These are phyloP conservation scores for Agrilus planipennis DNA, from an alignment of 1,140 invertebrate species.

Conservation along the genomic window DNA sequence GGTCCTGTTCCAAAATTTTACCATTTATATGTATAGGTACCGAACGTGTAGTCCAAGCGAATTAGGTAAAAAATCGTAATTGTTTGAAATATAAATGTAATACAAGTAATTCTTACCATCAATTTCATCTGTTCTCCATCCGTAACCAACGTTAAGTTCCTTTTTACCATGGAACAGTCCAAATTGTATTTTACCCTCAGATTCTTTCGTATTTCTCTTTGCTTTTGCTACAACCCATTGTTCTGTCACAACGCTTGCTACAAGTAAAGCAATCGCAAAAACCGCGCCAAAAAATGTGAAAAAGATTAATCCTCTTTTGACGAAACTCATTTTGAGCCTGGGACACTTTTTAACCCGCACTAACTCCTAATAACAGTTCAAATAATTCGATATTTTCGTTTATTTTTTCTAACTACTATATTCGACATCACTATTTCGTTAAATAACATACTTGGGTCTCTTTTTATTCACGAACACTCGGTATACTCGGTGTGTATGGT, in stretches of 20 bases:
- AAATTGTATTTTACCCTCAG: slow-evolving; percentile 66
- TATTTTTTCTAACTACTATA: too few relatives aligned
- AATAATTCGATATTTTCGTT: too few relatives aligned
- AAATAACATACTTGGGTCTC: too few relatives aligned
- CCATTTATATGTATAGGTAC: too few relatives aligned
- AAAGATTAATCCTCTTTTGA: slow-evolving; percentile 71
- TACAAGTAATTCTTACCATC: slow-evolving; percentile 42
- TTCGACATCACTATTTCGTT: too few relatives aligned
- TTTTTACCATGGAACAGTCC: slow-evolving; percentile 77
- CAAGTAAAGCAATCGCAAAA: slow-evolving; percentile 66
- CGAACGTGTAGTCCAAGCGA: neutral
- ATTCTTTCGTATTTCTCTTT: slow-evolving; percentile 54
- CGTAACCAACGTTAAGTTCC: slow-evolving; percentile 69
- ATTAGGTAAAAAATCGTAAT: too few relatives aligned
- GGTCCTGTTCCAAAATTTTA: too few relatives aligned
- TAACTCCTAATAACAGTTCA: too few relatives aligned
- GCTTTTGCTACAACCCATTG: slow-evolving; percentile 77
- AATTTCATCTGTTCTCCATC: slow-evolving; percentile 60
- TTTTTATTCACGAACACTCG: too few relatives aligned
- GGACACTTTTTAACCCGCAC: too few relatives aligned
- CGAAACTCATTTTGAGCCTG: slow-evolving; percentile 36
- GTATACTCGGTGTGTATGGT: too few relatives aligned
- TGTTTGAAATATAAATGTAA: too few relatives aligned
- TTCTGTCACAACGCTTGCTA: slow-evolving; percentile 74
- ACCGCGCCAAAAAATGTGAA: slow-evolving; percentile 80